A percentile compares a stretch with the other conserved stretches of the same genome.
phyloP scores from a whole-genome alignment of 2,113 vertebrate species.

The Dipodomys spectabilis region DNA sequence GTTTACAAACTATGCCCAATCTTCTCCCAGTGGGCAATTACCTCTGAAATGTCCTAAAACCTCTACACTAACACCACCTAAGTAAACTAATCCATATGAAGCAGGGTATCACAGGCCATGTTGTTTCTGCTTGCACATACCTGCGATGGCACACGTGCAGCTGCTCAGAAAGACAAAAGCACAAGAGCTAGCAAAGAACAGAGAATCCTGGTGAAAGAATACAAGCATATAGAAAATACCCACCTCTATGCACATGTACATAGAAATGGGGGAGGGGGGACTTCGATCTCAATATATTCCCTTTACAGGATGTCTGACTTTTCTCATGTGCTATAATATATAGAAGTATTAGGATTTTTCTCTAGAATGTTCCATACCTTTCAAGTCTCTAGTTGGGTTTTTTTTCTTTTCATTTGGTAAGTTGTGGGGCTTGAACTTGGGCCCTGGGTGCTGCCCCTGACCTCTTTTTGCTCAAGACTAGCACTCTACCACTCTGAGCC shows the following conservation, averaged over 20 bases:
- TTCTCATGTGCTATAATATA: not conserved
- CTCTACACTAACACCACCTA: not conserved
- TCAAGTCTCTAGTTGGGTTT: not conserved
- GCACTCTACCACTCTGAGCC: too few species aligned
- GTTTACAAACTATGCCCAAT: not conserved
- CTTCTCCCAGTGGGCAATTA: not conserved
- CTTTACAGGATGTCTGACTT: not conserved
- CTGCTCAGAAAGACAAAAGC: not conserved
- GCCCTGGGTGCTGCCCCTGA: too few species aligned
- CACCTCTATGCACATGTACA: not conserved
- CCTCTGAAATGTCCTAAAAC: constrained; percentile 15
- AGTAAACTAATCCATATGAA: not conserved
- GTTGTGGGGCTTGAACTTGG: not conserved
- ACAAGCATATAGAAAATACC: not conserved
- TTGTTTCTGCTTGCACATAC: not conserved
- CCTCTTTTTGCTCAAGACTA: too few species aligned
- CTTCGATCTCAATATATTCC: not conserved
- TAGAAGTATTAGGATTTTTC: not conserved
- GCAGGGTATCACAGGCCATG: not conserved
- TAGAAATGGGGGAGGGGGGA: not conserved
- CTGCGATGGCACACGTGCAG: not conserved
- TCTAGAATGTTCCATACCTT: not conserved
- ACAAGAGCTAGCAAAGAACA: not conserved
- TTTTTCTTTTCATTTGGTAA: not conserved
- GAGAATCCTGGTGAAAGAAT: not conserved